phyloP scores from a whole-genome alignment of 1,140 invertebrate species.

The Saccostrea cuccullata region DNA sequence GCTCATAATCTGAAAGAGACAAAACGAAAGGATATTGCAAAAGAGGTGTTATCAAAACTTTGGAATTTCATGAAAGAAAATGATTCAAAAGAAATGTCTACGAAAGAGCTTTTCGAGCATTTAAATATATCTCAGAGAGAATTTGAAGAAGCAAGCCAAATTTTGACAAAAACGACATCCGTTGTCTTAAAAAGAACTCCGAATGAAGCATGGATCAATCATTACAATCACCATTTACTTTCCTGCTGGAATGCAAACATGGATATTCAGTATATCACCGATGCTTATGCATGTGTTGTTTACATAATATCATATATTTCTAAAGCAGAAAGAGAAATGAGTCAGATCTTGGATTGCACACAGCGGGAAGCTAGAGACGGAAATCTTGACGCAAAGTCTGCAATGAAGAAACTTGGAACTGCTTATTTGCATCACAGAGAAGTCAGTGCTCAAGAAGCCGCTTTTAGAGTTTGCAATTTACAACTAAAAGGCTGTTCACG shows the following conservation, averaged over 20 bases:
- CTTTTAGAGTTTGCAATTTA: conserved; percentile 44
- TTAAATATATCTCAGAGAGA: background rate
- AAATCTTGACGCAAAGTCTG: background rate
- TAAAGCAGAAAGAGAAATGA: conserved; percentile 52
- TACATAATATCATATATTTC: conserved; percentile 52
- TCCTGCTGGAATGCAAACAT: conserved; percentile 57
- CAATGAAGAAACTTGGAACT: conserved; percentile 46
- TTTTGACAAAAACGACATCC: background rate
- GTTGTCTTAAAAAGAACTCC: conserved; percentile 44
- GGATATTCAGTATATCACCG: conserved; percentile 56
- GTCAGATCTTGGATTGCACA: conserved; percentile 35
- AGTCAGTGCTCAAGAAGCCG: conserved; percentile 60
- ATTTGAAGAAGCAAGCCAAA: conserved; percentile 10
- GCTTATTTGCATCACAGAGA: conserved; percentile 59
- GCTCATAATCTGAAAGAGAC: background rate
- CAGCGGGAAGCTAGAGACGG: conserved; percentile 36
- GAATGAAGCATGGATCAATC: conserved; percentile 48
- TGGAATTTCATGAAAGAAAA: background rate
- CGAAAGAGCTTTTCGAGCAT: background rate
- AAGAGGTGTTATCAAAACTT: conserved; percentile 3
- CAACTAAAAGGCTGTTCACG: conserved; percentile 50
- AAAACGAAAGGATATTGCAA: background rate
- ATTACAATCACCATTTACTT: conserved; percentile 47
- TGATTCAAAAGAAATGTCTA: background rate
- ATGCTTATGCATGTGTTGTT: conserved; percentile 48